Base-by-base conservation (phyloP, 2,888 invertebrate genomes). In the Drosophila kuntzei region DNA sequence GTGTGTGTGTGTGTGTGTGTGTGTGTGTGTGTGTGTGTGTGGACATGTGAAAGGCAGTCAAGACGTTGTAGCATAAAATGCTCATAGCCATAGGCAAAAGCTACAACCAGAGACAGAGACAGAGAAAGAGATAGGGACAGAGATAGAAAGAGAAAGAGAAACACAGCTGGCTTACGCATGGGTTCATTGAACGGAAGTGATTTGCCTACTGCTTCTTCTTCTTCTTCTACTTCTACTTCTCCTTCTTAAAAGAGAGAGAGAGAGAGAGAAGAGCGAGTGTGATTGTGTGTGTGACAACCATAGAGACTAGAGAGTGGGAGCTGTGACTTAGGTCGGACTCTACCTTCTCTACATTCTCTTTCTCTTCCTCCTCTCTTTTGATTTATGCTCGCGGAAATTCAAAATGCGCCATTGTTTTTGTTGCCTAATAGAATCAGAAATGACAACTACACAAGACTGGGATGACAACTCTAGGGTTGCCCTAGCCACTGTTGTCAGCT, bases 171-270 rank as follows among this genome's bases (percentile, higher is more conserved):
- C 89, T 90, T 91, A 90, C 91, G 90, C 90, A 91, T 83, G 90
- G 84, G 90, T 90, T 90, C 90, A 90, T 90, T 91, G 90, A 87
- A 91, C 90, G 91, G 89, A 90, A 90, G 88, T 89, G 90, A 90
- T 90, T 91, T 90, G 88, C 90, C 84, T 89, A 86, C 77, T 70
- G 69, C 75, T 61, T 14, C 29, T 53, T 18, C 43, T 16, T 12
- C 32, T 34, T 3, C 43, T 37, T 11, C 37, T 50, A 16, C 53
- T 29, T 25, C 34, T 44, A 12, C 36, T 50, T 36, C 80, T 86
- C 73, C 76, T 66, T 25, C 53, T 57, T 63, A 12, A 51, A 39
- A 43, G 59, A 55, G 39, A 12, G 39, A 36, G 22, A 37, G 22
- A 29, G 44, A 37, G 29, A 29, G 50, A 27, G 14, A 16, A 7